Evolutionary conservation across 2,888 invertebrate species (phyloP).

Genomic region (Azorinus chamasolen): DNA sequence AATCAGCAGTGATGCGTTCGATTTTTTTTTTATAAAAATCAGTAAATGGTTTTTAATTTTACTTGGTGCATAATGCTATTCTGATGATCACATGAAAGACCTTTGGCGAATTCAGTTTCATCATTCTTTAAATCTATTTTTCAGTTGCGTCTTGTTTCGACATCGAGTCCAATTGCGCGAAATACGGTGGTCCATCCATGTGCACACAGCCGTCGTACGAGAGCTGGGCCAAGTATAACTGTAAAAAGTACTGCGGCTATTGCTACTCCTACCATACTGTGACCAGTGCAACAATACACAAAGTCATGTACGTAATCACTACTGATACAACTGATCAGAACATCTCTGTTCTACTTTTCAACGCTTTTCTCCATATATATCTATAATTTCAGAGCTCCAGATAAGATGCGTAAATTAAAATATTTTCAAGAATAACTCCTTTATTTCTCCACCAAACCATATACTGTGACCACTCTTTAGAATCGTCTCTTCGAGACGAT

Average conservation of each 20-base stretch:
- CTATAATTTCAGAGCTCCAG: background rate
- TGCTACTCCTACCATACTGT: slow-evolving; percentile 45
- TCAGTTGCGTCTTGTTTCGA: background rate
- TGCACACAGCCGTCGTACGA: slow-evolving; percentile 30
- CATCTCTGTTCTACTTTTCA: background rate
- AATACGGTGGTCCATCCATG: slow-evolving; percentile 32
- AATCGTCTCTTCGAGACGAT: no score
- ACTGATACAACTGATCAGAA: background rate
- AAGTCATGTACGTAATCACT: slow-evolving; percentile 32
- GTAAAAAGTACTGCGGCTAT: slow-evolving; percentile 53
- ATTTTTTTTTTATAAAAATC: background rate
- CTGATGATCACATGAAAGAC: no score
- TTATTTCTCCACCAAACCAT: no score
- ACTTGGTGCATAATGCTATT: no score
- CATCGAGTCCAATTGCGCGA: slow-evolving; percentile 21
- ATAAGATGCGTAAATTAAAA: background rate
- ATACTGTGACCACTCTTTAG: no score
- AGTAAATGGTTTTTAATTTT: no score
- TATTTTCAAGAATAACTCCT: background rate
- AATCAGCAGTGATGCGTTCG: no score
- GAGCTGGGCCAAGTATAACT: slow-evolving; percentile 41
- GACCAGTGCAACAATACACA: slow-evolving; percentile 20
- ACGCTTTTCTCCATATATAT: no score
- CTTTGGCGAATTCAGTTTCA: no score
- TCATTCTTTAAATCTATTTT: background rate